Conservation (phyloP, 2,113 vertebrate species). For the Promerops cafer region DNA sequence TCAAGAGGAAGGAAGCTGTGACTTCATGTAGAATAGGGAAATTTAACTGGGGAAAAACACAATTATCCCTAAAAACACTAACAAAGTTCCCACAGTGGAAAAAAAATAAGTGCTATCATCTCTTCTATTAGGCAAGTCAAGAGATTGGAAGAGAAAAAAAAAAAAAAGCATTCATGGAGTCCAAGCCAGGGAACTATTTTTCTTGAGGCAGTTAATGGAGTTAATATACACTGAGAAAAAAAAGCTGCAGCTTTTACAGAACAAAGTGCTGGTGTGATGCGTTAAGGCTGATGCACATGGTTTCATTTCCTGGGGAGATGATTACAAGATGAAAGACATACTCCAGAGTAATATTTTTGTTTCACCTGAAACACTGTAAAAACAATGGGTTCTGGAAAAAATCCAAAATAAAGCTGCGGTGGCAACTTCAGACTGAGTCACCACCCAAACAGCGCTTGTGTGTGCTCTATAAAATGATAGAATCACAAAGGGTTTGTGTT, state of each 20-base stretch:
- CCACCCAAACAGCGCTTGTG: constrained; percentile 34
- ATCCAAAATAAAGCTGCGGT: constrained; percentile 72
- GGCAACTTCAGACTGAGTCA: constrained; percentile 69
- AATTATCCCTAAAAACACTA: not conserved
- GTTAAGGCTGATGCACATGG: constrained; percentile 72
- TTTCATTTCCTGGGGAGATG: constrained; percentile 80
- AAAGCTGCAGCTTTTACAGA: constrained; percentile 60
- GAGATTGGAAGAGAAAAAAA: not conserved
- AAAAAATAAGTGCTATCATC: not conserved
- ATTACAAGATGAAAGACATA: constrained; percentile 72
- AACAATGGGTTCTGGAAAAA: constrained; percentile 76
- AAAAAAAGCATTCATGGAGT: not conserved
- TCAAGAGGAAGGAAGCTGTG: not conserved
- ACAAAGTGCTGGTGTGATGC: constrained; percentile 66
- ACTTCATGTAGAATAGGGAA: not conserved
- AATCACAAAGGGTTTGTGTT: not conserved
- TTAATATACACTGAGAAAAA: constrained; percentile 35
- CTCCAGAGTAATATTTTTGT: constrained; percentile 78
- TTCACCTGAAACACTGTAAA: constrained; percentile 77
- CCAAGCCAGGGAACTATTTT: constrained; percentile 15
- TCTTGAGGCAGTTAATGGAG: constrained; percentile 47
- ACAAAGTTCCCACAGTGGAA: not conserved
- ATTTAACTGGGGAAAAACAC: not conserved
- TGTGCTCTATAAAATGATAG: constrained; percentile 9
- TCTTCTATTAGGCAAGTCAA: not conserved